A percentile compares a stretch with the other conserved stretches of the same genome.
Evolutionary conservation across 2,113 vertebrate species (phyloP).

Genomic region (Irena cyanogastra): DNA sequence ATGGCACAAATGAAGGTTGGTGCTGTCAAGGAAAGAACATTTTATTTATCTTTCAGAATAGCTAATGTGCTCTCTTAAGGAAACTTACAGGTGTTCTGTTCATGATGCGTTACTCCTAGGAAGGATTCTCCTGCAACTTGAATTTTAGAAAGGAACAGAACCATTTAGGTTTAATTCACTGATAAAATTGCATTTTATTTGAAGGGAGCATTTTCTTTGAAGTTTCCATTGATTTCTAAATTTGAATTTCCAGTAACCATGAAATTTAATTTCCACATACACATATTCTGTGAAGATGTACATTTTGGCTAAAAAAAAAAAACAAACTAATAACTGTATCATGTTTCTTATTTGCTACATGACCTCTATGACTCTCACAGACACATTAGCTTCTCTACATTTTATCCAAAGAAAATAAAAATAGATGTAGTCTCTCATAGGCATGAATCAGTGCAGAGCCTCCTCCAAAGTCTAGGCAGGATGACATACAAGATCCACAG

Average conservation of each 20-base stretch:
- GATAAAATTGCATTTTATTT: too few species aligned
- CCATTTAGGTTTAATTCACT: not conserved
- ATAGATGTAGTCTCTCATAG: not conserved
- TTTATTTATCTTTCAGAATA: not conserved
- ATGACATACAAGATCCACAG: not conserved
- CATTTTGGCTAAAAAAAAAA: not conserved
- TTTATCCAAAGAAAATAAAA: not conserved
- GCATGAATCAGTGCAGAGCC: not conserved
- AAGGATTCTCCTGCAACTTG: not conserved
- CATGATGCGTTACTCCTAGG: not conserved
- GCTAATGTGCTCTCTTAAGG: not conserved
- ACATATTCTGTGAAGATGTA: not conserved
- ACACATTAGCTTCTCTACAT: not conserved
- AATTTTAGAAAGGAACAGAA: not conserved
- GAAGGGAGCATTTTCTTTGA: not conserved
- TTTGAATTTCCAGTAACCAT: not conserved
- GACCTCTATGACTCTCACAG: not conserved
- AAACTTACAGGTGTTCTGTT: not conserved
- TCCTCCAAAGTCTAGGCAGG: not conserved
- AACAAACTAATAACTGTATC: not conserved
- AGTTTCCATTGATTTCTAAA: not conserved
- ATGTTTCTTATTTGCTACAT: not conserved
- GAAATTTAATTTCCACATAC: not conserved
- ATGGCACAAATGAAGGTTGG: not conserved
- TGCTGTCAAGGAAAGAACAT: not conserved